Conservation (phyloP, 2,888 invertebrate species). For the Drosophila suboccidentalis region DNA sequence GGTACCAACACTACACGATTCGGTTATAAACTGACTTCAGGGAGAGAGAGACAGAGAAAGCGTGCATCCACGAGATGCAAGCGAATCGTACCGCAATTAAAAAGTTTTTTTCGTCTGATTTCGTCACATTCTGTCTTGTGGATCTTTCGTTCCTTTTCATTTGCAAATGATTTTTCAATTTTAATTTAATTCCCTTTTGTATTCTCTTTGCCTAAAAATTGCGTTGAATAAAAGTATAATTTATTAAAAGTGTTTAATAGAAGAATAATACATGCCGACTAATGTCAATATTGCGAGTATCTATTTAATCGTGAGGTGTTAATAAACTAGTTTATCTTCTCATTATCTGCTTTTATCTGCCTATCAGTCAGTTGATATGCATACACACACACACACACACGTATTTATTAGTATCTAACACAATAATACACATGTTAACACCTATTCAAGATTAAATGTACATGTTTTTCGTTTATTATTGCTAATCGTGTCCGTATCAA, state of each 20-base stretch:
- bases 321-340: conserved; percentile 64
- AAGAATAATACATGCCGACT: background rate
- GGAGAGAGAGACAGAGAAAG: background rate
- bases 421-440: conserved; percentile 54
- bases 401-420: conserved; percentile 8
- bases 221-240: background rate
- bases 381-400: conserved; percentile 1
- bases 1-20: background rate
- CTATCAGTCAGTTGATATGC: conserved; percentile 43
- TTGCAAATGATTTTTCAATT: too few relatives aligned
- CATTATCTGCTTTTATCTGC: conserved; percentile 49
- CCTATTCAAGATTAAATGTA: conserved; percentile 24
- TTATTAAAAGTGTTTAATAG: background rate
- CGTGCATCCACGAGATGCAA: background rate
- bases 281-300: conserved; percentile 11
- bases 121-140: background rate
- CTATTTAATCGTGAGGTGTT: conserved; percentile 36
- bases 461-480: conserved; percentile 14
- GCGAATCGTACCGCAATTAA: background rate
- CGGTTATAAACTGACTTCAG: background rate
- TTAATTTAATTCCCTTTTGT: background rate
- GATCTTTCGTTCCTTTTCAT: background rate
- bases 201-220: background rate
- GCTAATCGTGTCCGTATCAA: conserved; percentile 19
- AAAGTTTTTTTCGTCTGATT: too few relatives aligned